Evolutionary conservation across 2,888 invertebrate genomes (phyloP).

Genomic region (Cheilosia variabilis): DNA sequence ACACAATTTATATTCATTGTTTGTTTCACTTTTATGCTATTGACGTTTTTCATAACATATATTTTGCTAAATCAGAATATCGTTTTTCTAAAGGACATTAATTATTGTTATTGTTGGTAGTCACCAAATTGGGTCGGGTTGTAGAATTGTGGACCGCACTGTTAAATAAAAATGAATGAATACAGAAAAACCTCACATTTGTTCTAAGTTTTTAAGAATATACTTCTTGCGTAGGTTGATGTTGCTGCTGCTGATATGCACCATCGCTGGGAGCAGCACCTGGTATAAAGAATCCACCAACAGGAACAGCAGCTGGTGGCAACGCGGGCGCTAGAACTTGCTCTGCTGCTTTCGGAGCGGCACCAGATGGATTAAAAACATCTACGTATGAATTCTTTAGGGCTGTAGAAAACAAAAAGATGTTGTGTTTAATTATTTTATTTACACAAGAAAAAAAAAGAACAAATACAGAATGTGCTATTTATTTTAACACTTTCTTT

Average conservation of each 20-base stretch:
- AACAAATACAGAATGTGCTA: too few species aligned
- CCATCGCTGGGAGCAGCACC: constrained; percentile 74
- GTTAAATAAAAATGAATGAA: constrained; percentile 34
- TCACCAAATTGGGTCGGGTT: constrained; percentile 77
- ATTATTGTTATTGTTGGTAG: constrained; percentile 70
- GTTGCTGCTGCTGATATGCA: constrained; percentile 77
- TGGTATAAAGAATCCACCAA: constrained; percentile 82
- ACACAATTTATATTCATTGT: constrained; percentile 35
- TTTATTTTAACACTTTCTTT: too few species aligned
- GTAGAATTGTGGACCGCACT: constrained; percentile 77
- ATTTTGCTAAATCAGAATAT: constrained; percentile 23
- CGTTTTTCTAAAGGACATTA: constrained; percentile 7
- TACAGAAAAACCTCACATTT: neutral
- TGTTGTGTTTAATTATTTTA: neutral
- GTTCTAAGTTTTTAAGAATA: constrained; percentile 15
- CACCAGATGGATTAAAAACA: constrained; percentile 91
- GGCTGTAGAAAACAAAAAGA: constrained; percentile 84
- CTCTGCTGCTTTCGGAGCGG: constrained; percentile 81
- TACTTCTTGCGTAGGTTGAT: constrained; percentile 75
- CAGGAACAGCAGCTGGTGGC: constrained; percentile 82
- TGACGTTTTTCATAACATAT: constrained; percentile 18
- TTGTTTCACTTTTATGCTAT: constrained; percentile 49
- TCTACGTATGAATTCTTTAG: constrained; percentile 95
- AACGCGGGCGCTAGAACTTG: constrained; percentile 82
- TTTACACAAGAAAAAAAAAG: too few species aligned